Conservation (phyloP, 1,140 invertebrate genomes). For the Sipha flava region DNA sequence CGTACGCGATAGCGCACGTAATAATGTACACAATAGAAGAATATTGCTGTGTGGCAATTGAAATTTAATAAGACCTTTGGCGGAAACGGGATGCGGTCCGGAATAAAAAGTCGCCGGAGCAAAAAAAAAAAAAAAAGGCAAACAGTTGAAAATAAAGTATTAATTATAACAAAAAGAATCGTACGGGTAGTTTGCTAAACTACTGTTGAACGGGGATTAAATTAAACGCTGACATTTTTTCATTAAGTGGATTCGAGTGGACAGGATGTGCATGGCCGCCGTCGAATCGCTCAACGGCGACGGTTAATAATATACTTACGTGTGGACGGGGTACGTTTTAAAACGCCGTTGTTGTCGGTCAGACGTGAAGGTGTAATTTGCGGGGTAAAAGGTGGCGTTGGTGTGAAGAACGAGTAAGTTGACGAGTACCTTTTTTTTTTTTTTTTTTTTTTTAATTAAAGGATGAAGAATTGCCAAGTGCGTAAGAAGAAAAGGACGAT, state of each 20-base stretch:
- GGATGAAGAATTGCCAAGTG: neutral
- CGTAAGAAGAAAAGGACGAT: neutral
- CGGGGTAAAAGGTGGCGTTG: too few relatives aligned
- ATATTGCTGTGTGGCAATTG: too few relatives aligned
- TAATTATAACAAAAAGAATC: too few relatives aligned
- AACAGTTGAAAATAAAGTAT: neutral
- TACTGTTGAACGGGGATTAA: neutral
- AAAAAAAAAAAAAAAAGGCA: neutral
- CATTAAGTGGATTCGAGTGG: neutral
- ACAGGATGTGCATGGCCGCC: too few relatives aligned
- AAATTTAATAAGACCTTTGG: neutral
- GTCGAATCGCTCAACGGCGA: too few relatives aligned
- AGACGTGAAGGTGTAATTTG: too few relatives aligned
- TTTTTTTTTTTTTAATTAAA: conserved; percentile 23
- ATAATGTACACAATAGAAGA: too few relatives aligned
- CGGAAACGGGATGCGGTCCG: neutral
- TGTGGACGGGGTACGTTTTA: neutral
- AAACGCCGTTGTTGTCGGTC: too few relatives aligned
- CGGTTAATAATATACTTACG: too few relatives aligned
- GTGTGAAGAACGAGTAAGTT: neutral
- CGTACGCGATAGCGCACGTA: too few relatives aligned
- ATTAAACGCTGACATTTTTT: neutral
- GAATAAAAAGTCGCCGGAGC: neutral
- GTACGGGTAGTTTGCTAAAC: neutral
- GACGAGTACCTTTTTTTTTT: neutral